Base-by-base conservation (phyloP, 2,888 invertebrate species). In the Himalopsyche anomala region DNA sequence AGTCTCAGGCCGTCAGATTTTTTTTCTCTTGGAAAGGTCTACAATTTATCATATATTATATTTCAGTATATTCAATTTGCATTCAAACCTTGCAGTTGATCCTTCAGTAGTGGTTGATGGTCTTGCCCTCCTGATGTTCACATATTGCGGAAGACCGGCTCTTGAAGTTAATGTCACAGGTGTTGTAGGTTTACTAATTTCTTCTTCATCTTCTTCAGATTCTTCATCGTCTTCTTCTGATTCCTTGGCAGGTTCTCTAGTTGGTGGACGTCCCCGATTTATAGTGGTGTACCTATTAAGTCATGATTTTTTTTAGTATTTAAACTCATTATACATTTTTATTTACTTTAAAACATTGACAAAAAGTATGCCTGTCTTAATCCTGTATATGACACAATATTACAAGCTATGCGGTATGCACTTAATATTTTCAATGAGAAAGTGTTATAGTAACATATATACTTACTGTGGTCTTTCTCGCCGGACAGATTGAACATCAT, bases 101-200 rank as follows among this genome's bases (percentile, higher is more conserved):
- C 88, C 83, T 79, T 87, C 82, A 11, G 84, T 79, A 17, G 87
- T 86, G 12, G 88, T 93, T 0, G 94, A 92, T 17, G 94, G 95
- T 89, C 94, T 93, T 0, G 95, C 94, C 87, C 97, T 93, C 81
- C 95, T 92, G 45, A 96, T 96, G 84, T 95, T 96, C 0, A 96
- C 95, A 89, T 97, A 97, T 88, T 96, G 95, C 0, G 94, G 92
- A 83, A 94, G 89, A 19, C 92, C 91, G 11, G 92, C 94, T 36
- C 91, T 91, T 12, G 91, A 79, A 11, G 91, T 89, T 2, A 92
- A 91, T 28, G 92, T 91, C 12, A 90, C 91, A 88, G 90, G 90
- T 19, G 92, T 91, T 15, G 90, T 91, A 88, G 90, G 90, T 83
- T 87, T 87, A 51, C 83, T 88, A 42, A 89, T 89, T 81, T 90